phyloP scores from a whole-genome alignment of 2,113 vertebrate species.

The Aldabrachelys gigantea region DNA sequence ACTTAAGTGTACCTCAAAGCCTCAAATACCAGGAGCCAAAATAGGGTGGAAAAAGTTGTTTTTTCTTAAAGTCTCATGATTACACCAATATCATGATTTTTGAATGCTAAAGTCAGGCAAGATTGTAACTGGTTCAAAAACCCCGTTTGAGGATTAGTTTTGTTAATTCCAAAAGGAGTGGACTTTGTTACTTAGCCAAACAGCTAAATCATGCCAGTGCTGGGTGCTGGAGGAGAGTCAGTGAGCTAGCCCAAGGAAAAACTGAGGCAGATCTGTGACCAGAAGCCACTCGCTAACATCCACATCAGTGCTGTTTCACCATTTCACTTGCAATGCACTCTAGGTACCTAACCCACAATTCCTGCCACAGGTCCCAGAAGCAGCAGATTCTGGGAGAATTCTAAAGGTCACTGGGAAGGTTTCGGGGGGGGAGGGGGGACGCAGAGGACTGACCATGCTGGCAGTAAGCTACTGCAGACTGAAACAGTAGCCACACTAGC shows the following conservation, averaged over 20 bases:
- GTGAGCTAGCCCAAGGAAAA: background rate
- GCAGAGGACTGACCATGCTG: rapidly evolving
- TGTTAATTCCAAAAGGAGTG: too few relatives aligned
- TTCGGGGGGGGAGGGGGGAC: too few relatives aligned
- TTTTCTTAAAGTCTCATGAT: too few relatives aligned
- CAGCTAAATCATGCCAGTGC: too few relatives aligned
- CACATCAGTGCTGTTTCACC: background rate
- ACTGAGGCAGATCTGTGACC: background rate
- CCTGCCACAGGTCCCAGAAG: rapidly evolving
- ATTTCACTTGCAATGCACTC: background rate
- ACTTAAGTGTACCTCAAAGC: background rate
- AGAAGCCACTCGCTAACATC: background rate
- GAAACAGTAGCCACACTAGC: background rate
- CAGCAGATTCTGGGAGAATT: background rate
- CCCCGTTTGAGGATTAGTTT: too few relatives aligned
- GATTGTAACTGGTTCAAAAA: too few relatives aligned
- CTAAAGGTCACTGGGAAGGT: background rate
- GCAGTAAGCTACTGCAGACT: background rate
- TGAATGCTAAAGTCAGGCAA: too few relatives aligned
- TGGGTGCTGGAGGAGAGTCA: background rate
- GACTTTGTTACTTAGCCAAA: too few relatives aligned
- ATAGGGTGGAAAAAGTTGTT: too few relatives aligned
- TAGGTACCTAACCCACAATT: background rate
- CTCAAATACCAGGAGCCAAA: background rate
- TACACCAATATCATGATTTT: too few relatives aligned